Conservation (phyloP, 2,797 vertebrate genomes). For the Notolepis coatsorum region DNA sequence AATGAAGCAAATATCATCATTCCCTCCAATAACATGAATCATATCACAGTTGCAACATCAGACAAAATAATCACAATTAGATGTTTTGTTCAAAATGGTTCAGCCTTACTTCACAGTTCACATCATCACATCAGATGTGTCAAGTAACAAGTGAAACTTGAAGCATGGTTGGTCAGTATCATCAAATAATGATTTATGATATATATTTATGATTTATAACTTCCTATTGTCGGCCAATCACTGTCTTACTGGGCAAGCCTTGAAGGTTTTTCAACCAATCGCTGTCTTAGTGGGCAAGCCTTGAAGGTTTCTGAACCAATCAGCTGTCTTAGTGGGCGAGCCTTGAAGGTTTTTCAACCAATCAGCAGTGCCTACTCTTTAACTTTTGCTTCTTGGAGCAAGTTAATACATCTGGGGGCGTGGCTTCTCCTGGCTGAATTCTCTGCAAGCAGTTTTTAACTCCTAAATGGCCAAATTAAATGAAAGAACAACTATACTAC, state of each 20-base stretch:
- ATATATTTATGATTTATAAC: conserved; percentile 13
- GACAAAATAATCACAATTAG: too few species aligned
- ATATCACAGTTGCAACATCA: too few species aligned
- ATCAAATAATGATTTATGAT: conserved; percentile 8
- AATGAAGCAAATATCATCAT: too few species aligned
- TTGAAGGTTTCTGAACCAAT: conserved; percentile 71
- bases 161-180: background rate
- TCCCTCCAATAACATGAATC: too few species aligned
- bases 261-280: conserved; percentile 72
- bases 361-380: conserved; percentile 75
- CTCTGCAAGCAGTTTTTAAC: conserved; percentile 75
- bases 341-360: conserved; percentile 66
- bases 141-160: conserved; percentile 10
- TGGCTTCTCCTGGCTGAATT: conserved; percentile 78
- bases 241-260: conserved; percentile 37
- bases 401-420: conserved; percentile 80
- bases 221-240: conserved; percentile 76
- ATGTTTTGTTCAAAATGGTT: too few species aligned
- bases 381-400: conserved; percentile 87
- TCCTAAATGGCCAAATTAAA: conserved; percentile 57
- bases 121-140: background rate
- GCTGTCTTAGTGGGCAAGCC: conserved; percentile 41
- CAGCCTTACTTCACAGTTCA: too few species aligned
- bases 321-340: conserved; percentile 37
- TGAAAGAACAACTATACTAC: background rate